Percentiles rank a stretch among this genome's conserved stretches.
Evolutionary conservation across 2,888 invertebrate genomes (phyloP).

Genomic region (Spisula subtruncata): DNA sequence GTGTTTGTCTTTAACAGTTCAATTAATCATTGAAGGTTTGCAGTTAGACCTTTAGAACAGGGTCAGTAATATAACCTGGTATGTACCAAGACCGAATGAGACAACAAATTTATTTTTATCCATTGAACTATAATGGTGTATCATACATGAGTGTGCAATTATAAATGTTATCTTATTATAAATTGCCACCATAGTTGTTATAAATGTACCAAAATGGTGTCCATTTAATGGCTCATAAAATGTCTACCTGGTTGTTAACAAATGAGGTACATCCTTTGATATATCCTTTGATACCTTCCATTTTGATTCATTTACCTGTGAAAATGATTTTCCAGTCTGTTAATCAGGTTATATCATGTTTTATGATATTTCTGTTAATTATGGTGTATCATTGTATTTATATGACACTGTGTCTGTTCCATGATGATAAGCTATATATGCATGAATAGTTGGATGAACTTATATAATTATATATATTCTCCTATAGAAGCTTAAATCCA

Average conservation of each 20-base stretch:
- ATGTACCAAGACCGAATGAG: background rate
- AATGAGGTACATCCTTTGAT: background rate
- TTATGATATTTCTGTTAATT: background rate
- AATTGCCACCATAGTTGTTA: background rate
- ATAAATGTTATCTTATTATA: background rate
- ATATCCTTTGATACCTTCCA: background rate
- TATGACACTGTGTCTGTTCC: background rate
- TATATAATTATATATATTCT: too few species aligned
- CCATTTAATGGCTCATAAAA: background rate
- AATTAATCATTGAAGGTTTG: too few species aligned
- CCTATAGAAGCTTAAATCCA: background rate
- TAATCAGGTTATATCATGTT: background rate
- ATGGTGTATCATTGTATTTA: background rate
- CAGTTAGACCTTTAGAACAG: too few species aligned
- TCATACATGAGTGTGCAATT: background rate
- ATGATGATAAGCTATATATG: background rate
- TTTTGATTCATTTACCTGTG: background rate
- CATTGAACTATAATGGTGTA: background rate
- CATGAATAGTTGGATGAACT: background rate
- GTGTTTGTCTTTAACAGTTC: too few species aligned
- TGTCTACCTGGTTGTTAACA: background rate
- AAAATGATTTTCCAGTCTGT: constrained; percentile 11
- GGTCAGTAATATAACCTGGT: too few species aligned
- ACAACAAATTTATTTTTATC: background rate
- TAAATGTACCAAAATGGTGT: constrained; percentile 5